These are phyloP conservation scores for Anolis carolinensis DNA, from an alignment of 2,113 vertebrate species.

Conservation along the genomic window DNA sequence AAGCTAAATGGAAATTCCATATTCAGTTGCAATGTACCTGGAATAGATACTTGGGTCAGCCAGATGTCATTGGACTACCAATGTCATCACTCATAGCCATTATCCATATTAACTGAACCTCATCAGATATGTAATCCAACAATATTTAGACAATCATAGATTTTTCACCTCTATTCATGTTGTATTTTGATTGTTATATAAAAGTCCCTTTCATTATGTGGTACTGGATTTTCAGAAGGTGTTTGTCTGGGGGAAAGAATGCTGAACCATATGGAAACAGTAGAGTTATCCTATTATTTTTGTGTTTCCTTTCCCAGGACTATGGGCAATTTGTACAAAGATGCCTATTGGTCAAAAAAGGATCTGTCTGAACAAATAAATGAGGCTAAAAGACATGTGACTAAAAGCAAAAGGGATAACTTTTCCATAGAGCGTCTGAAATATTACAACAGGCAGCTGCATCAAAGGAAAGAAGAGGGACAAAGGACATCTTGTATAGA, in stretches of 20 bases:
- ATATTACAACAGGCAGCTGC: conserved; percentile 74
- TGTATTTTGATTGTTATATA: not conserved
- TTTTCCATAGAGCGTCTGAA: conserved; percentile 68
- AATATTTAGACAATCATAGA: not conserved
- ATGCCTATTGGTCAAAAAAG: conserved; percentile 78
- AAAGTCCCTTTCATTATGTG: not conserved
- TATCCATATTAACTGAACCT: not conserved
- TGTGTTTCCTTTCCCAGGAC: conserved; percentile 66
- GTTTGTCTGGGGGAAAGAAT: not conserved
- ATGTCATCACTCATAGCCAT: not conserved
- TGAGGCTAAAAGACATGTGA: conserved; percentile 67
- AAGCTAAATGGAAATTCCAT: not conserved
- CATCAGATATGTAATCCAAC: not conserved
- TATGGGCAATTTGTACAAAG: conserved; percentile 75
- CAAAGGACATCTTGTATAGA: conserved; percentile 75
- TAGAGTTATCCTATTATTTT: not conserved
- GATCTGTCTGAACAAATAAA: conserved; percentile 66
- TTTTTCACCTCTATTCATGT: not conserved
- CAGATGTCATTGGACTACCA: not conserved
- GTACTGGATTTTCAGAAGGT: too few species aligned
- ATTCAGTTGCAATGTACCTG: not conserved
- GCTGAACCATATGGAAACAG: not conserved
- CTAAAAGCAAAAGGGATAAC: conserved; percentile 60
- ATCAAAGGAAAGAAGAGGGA: conserved; percentile 70
- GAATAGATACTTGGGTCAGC: not conserved